Evolutionary conservation across 2,113 vertebrate genomes (phyloP), one percentile per base, ranked within the genome.

Genomic region (Oreochromis spilurus): DNA sequence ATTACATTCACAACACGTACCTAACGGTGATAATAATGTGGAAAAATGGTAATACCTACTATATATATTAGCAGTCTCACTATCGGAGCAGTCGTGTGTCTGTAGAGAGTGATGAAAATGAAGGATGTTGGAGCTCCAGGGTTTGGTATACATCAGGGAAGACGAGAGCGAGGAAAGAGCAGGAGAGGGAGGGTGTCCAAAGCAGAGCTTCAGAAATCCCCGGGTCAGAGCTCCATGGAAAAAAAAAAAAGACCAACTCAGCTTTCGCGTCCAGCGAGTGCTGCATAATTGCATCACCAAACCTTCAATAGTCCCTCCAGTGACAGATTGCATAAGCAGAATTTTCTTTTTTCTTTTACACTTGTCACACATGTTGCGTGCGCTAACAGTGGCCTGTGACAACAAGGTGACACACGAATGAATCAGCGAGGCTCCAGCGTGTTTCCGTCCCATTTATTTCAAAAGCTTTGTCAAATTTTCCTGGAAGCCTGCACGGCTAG

Each of bases 281-380:
- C 87, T 85, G 91, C 83, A 87, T 83, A 75, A 86, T 89, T 87
- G 45, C 87, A 85, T 93, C 93, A 89, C 24, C 40, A 57, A 79
- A 43, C 84, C 50, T 79, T 53, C 84, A 54, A 85, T 81, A 70
- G 50, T 48, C 11, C 36, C 17, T 31, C 16, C 77, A 5, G 34
- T 87, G 89, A 89, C 91, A 91, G 83, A 78, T 14, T 65, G 88
- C 85, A 85, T 45, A 17, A 87, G 14, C 88, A 83, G 90, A 86
- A 38, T 40, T 83, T 67, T 84, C 31, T 45, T 81, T 62, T 45
- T 45, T 58, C 80, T 57, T 14, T 10, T 8, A 16, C 7, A 3
- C 75, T 31, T 43, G 77, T 85, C 85, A 78, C 86, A 78, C 85
- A 29, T 82, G 88, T 79, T 67, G 72, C 55, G 57, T 60, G 62